Evolutionary conservation across 2,113 vertebrate species (phyloP), one percentile per base, ranked within the genome.

Genomic region (Urocolius indicus): DNA sequence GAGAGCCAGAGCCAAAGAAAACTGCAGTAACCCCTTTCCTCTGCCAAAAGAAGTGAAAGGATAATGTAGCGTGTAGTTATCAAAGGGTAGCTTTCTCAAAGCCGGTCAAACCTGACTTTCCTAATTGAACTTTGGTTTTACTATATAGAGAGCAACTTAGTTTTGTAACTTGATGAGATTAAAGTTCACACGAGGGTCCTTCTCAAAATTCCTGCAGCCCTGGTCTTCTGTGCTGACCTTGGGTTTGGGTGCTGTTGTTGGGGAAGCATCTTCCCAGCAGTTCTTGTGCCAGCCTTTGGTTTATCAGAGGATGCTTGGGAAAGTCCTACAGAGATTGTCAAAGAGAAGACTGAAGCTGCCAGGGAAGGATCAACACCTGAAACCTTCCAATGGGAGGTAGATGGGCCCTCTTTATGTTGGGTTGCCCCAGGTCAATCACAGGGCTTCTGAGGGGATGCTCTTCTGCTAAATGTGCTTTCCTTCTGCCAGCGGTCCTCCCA

Each of bases 91-190:
- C 26, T 85, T 93, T 71, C 68, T 65, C 72, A 20, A 43, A 83
- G 92, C 84, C 1, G 7, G 87, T 76, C 77, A 76, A 21, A 95
- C 94, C 87, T 90, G 91, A 69, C 87, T 94, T 84, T 92, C 67
- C 61, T 67, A 12, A 66, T 73, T 59, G 51, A 75, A 52, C 66
- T 76, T 66, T 6, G 84, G 65, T 15, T 59, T 93, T 59, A 3
- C 71, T 79, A 16, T 29, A 22, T 4, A 49, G 36, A 49, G 55
- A 76, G 72, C 51, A 77, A 1, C 41, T 58, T 9, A 8, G 16
- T 65, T 89, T 69, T 84, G 83, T 43, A 32, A 45, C 11, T n/a
- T 22, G 55, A 32, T 21, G 59, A 58, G 84, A 29, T 89, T 16
- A 11, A 80, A 89, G 80, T 46, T 86, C 45, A 19, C 10, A 0